Base-by-base conservation (phyloP, 2,113 vertebrate genomes). In the Phyllostomus discolor region DNA sequence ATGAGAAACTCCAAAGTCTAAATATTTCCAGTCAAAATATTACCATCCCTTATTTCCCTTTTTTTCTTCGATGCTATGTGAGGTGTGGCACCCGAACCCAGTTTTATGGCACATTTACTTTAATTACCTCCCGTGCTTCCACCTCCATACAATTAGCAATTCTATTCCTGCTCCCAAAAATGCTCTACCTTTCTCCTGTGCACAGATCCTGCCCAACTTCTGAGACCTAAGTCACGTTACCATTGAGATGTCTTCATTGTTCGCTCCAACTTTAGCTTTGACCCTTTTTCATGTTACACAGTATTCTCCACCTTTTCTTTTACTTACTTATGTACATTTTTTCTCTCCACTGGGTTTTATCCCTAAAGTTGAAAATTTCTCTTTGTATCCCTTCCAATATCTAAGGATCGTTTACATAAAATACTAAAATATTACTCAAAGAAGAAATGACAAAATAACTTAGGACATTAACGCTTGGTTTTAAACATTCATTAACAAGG, bases 341-440 rank as follows among this genome's bases (percentile, higher is more conserved):
- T 70, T 54, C 35, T 76, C 10, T 78, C 70, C 54, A 48, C 10
- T 17, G n/a, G 16, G 5, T 11, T 84, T 87, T 52, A 70, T 95
- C 19, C 69, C 14, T 66, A 3, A 84, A 46, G 17, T 17, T 79
- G n/a, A 90, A 76, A 7, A 62, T 78, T 81, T 59, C 38, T n/a
- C 28, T 59, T 54, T 90, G 6, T 33, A 83, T 83, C 22, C 16
- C 26, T 91, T 81, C 66, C 54, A 88, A 76, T 35, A n/a, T 48
- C 54, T 69, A 73, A 69, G 16, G 19, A 35, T 67, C 3, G 73
- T 81, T 84, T 62, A 90, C 10, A 31, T 67, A 62, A 57, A 78
- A 84, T n/a, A 43, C 59, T 43, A 82, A 94, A 94, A 87, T 83
- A 91, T 82, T 90, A 43, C 24, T 64, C 38, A 89, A 91, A 67